Percentiles rank a stretch among this genome's conserved stretches.
Conservation (phyloP, 2,797 vertebrate species). For the Cynopterus sphinx region DNA sequence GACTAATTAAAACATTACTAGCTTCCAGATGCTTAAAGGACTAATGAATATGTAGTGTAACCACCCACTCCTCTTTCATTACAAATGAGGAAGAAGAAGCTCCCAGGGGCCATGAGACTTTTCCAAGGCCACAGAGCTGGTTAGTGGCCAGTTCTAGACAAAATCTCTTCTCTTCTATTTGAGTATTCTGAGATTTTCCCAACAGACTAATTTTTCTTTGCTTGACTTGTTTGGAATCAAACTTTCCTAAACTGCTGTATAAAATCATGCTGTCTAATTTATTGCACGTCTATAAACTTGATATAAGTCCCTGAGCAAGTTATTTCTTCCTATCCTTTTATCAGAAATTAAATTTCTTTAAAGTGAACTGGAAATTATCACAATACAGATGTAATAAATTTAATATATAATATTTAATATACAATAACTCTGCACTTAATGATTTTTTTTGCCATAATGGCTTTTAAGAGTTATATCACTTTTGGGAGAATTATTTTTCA, state of each 20-base stretch:
- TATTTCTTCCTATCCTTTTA: constrained; percentile 43
- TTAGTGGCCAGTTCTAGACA: constrained; percentile 2
- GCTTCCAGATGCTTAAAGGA: constrained; percentile 19
- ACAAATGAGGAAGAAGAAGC: constrained; percentile 44
- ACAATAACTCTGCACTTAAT: background rate
- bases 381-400: background rate
- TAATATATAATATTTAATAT: constrained; percentile 12
- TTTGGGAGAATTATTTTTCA: background rate
- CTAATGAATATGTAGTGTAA: constrained; percentile 32
- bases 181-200: constrained; percentile 49
- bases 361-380: constrained; percentile 37
- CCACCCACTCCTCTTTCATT: constrained; percentile 45
- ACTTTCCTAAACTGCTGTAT: constrained; percentile 22
- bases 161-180: constrained; percentile 34
- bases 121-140: constrained; percentile 40
- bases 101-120: constrained; percentile 44
- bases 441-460: background rate
- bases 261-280: constrained; percentile 50
- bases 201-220: constrained; percentile 54
- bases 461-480: background rate
- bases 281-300: constrained; percentile 43
- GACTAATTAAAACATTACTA: constrained; percentile 16
- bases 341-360: constrained; percentile 52
- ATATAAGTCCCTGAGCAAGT: constrained; percentile 29
- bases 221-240: constrained; percentile 44